Conservation (phyloP, 23 tunicate species). For the Botrylloides violaceus region DNA sequence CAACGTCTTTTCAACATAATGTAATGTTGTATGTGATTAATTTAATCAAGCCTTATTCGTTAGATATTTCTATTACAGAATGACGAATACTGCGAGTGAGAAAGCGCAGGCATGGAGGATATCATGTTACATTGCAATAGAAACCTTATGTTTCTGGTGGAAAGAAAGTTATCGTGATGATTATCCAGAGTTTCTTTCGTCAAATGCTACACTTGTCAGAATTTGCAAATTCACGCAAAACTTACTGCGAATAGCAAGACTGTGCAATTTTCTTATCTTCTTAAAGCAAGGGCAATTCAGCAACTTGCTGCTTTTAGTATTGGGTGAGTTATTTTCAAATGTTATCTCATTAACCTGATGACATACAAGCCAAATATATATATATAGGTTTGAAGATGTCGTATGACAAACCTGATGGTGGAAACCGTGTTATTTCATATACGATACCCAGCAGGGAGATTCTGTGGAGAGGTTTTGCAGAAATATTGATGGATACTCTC, state of each 20-base stretch:
- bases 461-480: conserved; percentile 70
- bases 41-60: no score
- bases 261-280: neutral
- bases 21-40: no score
- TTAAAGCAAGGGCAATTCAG: neutral
- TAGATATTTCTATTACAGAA: no score
- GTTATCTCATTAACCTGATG: no score
- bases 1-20: neutral
- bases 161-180: neutral
- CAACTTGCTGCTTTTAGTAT: neutral
- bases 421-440: conserved; percentile 20
- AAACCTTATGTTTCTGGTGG: neutral
- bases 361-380: no score
- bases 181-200: neutral
- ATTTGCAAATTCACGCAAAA: neutral
- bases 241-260: neutral
- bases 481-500: conserved; percentile 40
- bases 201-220: neutral
- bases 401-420: conserved; percentile 38
- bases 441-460: conserved; percentile 43
- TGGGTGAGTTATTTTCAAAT: neutral
- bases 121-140: neutral
- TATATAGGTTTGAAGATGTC: conserved; percentile 46
- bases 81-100: no score
- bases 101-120: neutral